phyloP scores from a whole-genome alignment of 2,888 invertebrate genomes.

The Phaonia tiefii region DNA sequence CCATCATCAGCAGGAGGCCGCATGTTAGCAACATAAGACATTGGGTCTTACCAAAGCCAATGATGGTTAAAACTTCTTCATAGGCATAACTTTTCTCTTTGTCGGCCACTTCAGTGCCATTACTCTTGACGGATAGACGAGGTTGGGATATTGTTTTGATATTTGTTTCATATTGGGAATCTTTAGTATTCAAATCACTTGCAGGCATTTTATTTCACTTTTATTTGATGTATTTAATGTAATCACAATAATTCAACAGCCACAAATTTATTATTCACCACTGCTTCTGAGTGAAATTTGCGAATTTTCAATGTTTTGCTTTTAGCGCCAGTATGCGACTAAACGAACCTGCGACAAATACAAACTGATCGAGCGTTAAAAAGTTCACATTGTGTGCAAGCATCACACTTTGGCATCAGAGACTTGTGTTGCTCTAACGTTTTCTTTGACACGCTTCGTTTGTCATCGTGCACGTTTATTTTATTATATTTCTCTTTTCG shows the following conservation, averaged over 20 bases:
- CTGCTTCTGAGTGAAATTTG: too few species aligned
- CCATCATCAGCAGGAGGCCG: constrained; percentile 85
- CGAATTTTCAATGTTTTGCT: not conserved
- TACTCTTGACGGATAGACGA: constrained; percentile 30
- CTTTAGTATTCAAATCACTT: constrained; percentile 11
- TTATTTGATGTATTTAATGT: too few species aligned
- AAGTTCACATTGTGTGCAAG: constrained; percentile 40
- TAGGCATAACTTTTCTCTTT: constrained; percentile 67
- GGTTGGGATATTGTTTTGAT: not conserved
- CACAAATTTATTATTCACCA: too few species aligned
- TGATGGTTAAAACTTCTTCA: constrained; percentile 73
- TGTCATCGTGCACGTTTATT: constrained; percentile 4
- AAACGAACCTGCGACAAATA: constrained; percentile 24
- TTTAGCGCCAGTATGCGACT: not conserved
- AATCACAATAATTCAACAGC: too few species aligned
- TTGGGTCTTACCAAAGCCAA: constrained; percentile 85
- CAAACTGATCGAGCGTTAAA: constrained; percentile 51
- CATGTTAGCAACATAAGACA: constrained; percentile 83
- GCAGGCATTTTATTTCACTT: not conserved
- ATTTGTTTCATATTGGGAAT: constrained; percentile 33
- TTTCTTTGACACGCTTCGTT: constrained; percentile 29
- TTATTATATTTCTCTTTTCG: not conserved
- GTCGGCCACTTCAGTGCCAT: constrained; percentile 33
- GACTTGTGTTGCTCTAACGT: constrained; percentile 7
- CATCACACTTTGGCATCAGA: constrained; percentile 30